Base-by-base conservation (phyloP, 1,140 invertebrate species). In the Drosophila nigrodunni region DNA sequence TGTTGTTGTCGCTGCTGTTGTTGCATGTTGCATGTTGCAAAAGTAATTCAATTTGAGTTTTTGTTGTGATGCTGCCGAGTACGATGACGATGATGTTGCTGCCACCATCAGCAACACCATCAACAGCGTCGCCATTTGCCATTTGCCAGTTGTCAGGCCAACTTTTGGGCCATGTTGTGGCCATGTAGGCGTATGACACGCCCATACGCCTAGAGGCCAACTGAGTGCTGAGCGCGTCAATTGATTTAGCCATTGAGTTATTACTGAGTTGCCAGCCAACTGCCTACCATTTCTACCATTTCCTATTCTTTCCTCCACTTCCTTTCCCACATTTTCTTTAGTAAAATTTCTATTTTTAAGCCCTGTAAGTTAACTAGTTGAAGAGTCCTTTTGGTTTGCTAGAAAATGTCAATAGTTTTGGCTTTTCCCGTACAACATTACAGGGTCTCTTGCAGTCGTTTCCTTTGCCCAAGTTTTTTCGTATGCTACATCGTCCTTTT, bases 41-140 rank as follows among this genome's bases (percentile, higher is more conserved):
- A 79, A 79, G 76, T 87, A 88, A 87, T 87, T 87, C 66, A 87
- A 87, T 87, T 87, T 87, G 82, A 82, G 67, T 82, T 82, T 86
- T 86, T 87, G 67, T 71, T 59, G 71, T 75, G 66, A 60, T 37
- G 66, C 50, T 59, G 46, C 3, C 50, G 34, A 37, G 47, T 35
- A 7, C 34, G 18, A 37, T 66, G 67, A 60, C n/a, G 57, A 18
- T 13, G 43, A 62, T 49, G 35, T 21, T 21, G 47, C 47, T 62
- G 49, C 34, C 39, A 37, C 34, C 34, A 60, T 21, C 68, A 64
- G 21, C 39, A 60, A 30, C 39, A 25, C 34, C 34, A 60, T 21
- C 68, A 64, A 34, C 39, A 60, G 25, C 6, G 30, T 13, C 34
- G 11, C 18, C 65, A 39, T 25, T 18, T 39, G 37, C 54, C 15